phyloP scores from a whole-genome alignment of 2,888 invertebrate genomes.

The Hemicrepidius hirtus region DNA sequence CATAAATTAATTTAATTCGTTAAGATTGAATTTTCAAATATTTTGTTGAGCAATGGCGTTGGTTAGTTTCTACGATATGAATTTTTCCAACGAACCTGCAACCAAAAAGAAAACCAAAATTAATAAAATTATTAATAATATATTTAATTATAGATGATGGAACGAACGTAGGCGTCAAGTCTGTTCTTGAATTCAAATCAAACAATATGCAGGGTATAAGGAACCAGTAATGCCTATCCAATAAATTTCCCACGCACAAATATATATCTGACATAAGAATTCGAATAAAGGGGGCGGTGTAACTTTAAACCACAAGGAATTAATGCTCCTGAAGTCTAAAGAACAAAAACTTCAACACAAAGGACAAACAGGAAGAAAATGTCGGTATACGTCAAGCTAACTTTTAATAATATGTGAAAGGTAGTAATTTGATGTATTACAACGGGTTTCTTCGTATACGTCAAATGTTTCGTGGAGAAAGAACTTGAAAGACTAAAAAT shows the following conservation, averaged over 20 bases:
- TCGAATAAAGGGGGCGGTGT: slow-evolving; percentile 48
- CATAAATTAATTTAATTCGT: too few species aligned
- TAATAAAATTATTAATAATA: slow-evolving; percentile 1
- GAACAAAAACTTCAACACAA: slow-evolving; percentile 34
- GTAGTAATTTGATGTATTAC: slow-evolving; percentile 42
- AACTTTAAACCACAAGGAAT: slow-evolving; percentile 47
- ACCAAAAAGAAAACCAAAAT: not conserved
- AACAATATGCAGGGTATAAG: not conserved
- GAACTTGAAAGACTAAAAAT: too few species aligned
- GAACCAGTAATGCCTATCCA: slow-evolving; percentile 6
- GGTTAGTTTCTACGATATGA: too few species aligned
- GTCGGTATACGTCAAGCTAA: slow-evolving; percentile 35
- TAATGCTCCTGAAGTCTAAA: slow-evolving; percentile 27
- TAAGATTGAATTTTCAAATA: too few species aligned
- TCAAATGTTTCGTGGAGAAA: not conserved
- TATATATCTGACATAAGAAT: slow-evolving; percentile 25
- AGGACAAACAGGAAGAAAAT: slow-evolving; percentile 48
- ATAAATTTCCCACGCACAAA: slow-evolving; percentile 39
- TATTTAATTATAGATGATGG: slow-evolving; percentile 15
- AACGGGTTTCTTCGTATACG: not conserved
- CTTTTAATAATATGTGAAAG: slow-evolving; percentile 37
- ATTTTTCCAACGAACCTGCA: slow-evolving; percentile 5
- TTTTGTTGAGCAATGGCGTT: too few species aligned
- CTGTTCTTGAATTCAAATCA: not conserved
- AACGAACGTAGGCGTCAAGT: not conserved